phyloP scores from a whole-genome alignment of 2,113 vertebrate species.

The Vireo altiloquus region DNA sequence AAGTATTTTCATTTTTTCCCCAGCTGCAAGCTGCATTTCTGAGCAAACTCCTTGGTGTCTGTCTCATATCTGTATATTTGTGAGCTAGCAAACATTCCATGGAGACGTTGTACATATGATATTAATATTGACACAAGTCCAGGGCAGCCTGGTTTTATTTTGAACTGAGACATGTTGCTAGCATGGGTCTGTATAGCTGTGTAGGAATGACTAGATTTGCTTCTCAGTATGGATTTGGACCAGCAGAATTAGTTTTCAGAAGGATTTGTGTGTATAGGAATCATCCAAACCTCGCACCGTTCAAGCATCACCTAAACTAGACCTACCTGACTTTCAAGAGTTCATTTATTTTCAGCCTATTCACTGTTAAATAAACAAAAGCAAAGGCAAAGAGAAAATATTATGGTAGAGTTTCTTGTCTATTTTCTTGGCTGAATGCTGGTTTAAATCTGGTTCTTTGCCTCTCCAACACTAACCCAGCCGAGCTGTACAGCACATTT shows the following conservation, averaged over 20 bases:
- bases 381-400: not conserved
- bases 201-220: slow-evolving; percentile 38
- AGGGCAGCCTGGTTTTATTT: slow-evolving; percentile 58
- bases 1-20: not conserved
- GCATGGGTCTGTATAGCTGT: slow-evolving; percentile 42
- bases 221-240: not conserved
- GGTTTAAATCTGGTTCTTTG: not conserved
- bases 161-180: slow-evolving; percentile 14
- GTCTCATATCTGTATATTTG: slow-evolving; percentile 62
- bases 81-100: slow-evolving; percentile 43
- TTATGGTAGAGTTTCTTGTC: not conserved
- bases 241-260: not conserved
- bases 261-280: not conserved
- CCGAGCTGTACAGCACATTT: slow-evolving; percentile 19
- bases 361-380: not conserved
- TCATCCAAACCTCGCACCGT: not conserved
- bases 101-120: slow-evolving; percentile 69
- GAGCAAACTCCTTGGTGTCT: not conserved
- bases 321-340: not conserved
- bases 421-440: not conserved
- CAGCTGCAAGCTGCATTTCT: slow-evolving; percentile 34
- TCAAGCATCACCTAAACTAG: not conserved
- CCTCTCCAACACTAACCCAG: slow-evolving; percentile 1
- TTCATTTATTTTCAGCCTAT: slow-evolving; percentile 3
- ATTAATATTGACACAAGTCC: slow-evolving; percentile 63